A percentile compares a stretch with the other conserved stretches of the same genome.
Evolutionary conservation across 2,888 invertebrate species (phyloP).

Genomic region (Nipponacmea schrenckii): DNA sequence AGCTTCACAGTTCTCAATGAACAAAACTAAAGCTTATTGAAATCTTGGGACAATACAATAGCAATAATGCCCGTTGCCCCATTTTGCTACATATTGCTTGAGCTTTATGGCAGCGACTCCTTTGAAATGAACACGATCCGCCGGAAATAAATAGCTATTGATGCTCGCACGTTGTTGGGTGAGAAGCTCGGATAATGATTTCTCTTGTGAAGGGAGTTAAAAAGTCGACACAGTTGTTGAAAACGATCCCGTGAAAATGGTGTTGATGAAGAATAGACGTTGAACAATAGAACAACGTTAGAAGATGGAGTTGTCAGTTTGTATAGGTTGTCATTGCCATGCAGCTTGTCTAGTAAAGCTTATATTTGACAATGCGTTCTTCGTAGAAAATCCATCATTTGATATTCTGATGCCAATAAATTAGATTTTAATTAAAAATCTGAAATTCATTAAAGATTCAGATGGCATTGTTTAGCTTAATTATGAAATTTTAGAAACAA

Average conservation of each 20-base stretch:
- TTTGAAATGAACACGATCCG: constrained; percentile 13
- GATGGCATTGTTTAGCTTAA: no score
- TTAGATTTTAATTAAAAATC: no score
- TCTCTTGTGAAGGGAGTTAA: constrained; percentile 4
- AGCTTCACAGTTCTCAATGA: constrained; percentile 18
- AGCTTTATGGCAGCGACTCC: constrained; percentile 23
- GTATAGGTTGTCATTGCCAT: neutral
- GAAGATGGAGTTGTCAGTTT: neutral
- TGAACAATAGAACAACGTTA: neutral
- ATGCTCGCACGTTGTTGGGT: constrained; percentile 19
- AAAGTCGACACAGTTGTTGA: constrained; percentile 8
- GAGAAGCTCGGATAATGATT: constrained; percentile 3
- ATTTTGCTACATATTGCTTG: constrained; percentile 27
- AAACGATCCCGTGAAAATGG: constrained; percentile 1
- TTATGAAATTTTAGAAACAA: no score
- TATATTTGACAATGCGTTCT: no score
- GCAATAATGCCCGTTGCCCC: constrained; percentile 15
- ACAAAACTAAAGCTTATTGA: constrained; percentile 13
- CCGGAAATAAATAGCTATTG: constrained; percentile 27
- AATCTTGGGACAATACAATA: neutral
- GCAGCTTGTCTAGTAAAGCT: no score
- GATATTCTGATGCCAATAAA: no score
- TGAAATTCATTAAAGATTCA: no score
- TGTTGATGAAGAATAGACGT: neutral
- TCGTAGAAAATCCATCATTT: no score